These are phyloP conservation scores for Leptopilina boulardi DNA, from an alignment of 1,140 invertebrate species.

Conservation along the genomic window DNA sequence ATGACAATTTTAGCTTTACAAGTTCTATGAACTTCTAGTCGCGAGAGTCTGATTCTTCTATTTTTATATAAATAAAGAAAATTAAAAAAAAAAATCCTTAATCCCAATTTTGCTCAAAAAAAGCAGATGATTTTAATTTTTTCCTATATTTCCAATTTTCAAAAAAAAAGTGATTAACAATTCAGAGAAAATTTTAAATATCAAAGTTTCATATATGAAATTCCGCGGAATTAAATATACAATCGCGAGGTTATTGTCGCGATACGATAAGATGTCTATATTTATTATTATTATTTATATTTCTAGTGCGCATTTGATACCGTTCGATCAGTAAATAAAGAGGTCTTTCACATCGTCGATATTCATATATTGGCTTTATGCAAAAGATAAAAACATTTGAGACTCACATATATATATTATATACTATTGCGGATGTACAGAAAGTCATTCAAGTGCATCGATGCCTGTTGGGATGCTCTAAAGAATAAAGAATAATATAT, in stretches of 20 bases:
- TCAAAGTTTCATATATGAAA: not conserved
- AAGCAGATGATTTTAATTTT: no score
- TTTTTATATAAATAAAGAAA: not conserved
- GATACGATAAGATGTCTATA: not conserved
- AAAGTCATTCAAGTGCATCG: constrained; percentile 25
- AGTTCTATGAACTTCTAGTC: not conserved
- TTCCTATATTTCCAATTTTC: no score
- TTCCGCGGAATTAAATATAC: not conserved
- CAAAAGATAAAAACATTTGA: constrained; percentile 31
- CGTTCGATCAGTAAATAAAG: constrained; percentile 24
- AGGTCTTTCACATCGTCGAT: constrained; percentile 24
- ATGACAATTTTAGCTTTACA: not conserved
- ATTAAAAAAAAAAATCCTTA: not conserved
- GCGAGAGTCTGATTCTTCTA: not conserved
- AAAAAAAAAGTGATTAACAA: not conserved
- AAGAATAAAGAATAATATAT: constrained; percentile 9
- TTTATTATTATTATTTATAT: not conserved
- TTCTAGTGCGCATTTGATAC: constrained; percentile 11
- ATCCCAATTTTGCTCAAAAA: no score
- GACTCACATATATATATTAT: not conserved
- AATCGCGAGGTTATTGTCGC: not conserved
- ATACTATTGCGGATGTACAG: constrained; percentile 23
- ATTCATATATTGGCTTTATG: not conserved
- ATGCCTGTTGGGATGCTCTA: constrained; percentile 16
- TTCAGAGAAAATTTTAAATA: not conserved